Evolutionary conservation across 2,888 invertebrate genomes (phyloP).

Genomic region (Exephanes ischioxanthus): DNA sequence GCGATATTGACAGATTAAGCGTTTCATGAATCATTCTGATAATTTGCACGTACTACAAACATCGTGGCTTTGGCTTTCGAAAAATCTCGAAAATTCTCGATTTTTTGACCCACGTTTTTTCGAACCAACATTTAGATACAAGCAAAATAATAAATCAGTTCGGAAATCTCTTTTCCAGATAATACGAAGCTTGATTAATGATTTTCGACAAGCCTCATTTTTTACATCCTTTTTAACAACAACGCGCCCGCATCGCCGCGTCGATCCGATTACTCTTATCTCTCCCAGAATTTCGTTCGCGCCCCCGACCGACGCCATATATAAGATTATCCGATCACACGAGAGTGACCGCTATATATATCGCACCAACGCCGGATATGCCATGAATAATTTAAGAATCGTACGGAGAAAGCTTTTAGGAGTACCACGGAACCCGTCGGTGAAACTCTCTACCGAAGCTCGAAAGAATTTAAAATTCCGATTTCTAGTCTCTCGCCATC

Average conservation of each 20-base stretch:
- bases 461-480: constrained; percentile 80
- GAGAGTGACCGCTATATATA: constrained; percentile 28
- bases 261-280: constrained; percentile 2
- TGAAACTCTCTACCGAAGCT: constrained; percentile 25
- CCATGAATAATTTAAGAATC: constrained; percentile 81
- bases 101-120: no score
- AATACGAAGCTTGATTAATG: not conserved
- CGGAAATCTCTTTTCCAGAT: not conserved
- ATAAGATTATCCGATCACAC: constrained; percentile 50
- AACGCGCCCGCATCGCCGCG: not conserved
- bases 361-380: constrained; percentile 27
- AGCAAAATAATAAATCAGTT: not conserved
- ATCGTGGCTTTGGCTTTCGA: no score
- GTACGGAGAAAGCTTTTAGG: constrained; percentile 77
- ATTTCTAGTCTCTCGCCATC: constrained; percentile 72
- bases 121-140: no score
- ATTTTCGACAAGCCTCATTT: not conserved
- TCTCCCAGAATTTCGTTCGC: not conserved
- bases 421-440: constrained; percentile 74
- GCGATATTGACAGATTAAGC: constrained; percentile 5
- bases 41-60: not conserved
- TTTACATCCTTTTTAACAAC: not conserved
- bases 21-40: not conserved
- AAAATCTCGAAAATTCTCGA: no score
- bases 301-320: constrained; percentile 12